Conservation (phyloP, 2,888 invertebrate genomes). For the Mythimna lalbum region DNA sequence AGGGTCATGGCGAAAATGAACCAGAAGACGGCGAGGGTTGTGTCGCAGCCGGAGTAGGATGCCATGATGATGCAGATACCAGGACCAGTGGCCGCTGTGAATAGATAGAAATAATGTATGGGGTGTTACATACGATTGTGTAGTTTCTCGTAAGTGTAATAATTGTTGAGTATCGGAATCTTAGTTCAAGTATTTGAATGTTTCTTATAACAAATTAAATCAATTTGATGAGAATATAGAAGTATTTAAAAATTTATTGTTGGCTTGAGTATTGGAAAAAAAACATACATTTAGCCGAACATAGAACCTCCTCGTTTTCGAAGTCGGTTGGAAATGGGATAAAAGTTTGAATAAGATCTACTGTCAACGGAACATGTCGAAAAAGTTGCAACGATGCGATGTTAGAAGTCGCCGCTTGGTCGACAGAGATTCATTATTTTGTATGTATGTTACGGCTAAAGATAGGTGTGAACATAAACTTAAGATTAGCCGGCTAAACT, state of each 20-base stretch:
- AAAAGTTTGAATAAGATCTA: not conserved
- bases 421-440: no score
- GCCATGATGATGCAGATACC: conserved; percentile 92
- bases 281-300: no score
- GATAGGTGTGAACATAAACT: no score
- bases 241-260: not conserved
- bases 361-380: no score
- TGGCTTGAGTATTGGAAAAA: not conserved
- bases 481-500: no score
- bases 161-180: not conserved
- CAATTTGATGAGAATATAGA: no score
- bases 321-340: not conserved
- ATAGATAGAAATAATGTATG: not conserved
- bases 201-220: not conserved
- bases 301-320: no score
- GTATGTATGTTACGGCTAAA: no score
- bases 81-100: conserved; percentile 92
- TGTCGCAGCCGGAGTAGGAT: conserved; percentile 92
- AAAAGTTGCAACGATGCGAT: no score
- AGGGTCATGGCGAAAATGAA: conserved; percentile 92
- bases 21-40: conserved; percentile 89
- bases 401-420: no score
- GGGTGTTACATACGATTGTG: not conserved
- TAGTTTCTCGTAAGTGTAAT: not conserved
- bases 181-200: not conserved